Base-by-base conservation (phyloP, 2,113 vertebrate genomes). In the Caranx ignobilis region DNA sequence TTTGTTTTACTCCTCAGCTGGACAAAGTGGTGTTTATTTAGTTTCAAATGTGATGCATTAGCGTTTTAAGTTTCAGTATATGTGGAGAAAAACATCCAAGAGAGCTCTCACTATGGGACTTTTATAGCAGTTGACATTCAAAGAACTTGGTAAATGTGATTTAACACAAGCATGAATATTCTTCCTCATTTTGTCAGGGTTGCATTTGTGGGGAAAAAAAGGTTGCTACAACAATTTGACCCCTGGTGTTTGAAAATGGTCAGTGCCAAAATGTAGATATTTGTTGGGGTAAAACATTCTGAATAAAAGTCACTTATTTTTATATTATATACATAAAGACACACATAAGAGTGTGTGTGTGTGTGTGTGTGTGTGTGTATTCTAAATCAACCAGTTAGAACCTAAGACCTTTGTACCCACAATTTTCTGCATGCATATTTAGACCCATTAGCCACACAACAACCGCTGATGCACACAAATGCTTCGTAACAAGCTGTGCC, bases 401-500 rank as follows among this genome's bases (percentile, higher is more conserved):
- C 55, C 77, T 68, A 57, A 32, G 50, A 71, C 77, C 71, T 79
- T 75, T 75, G 54, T 72, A 39, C 47, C 56, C 55, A 64, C 47
- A 86, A 47, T 86, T 79, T 79, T 70, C 71, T 21, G 35, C 84
- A 32, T 86, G 70, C 41, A 55, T 71, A 73, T 84, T 43, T 39
- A 54, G 54, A 72, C 50, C 90, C 84, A 87, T 90, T 87, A 93
- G 78, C 77, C 65, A 75, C 67, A 77, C 72, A 90, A 81, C 67
- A 83, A 76, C 60, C 26, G 35, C 54, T 71, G 75, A 84, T 76
- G 61, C 67, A 56, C 76, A 72, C 70, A 84, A 82, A 86, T 73
- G 83, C 77, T 79, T 81, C 0, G 55, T 66, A 91, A 75, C 87
- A 91, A 84, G 77, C 86, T 84, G 82, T 85, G 87, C 85, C 84